phyloP scores from a whole-genome alignment of 2,797 vertebrate genomes.

The Strix occidentalis region DNA sequence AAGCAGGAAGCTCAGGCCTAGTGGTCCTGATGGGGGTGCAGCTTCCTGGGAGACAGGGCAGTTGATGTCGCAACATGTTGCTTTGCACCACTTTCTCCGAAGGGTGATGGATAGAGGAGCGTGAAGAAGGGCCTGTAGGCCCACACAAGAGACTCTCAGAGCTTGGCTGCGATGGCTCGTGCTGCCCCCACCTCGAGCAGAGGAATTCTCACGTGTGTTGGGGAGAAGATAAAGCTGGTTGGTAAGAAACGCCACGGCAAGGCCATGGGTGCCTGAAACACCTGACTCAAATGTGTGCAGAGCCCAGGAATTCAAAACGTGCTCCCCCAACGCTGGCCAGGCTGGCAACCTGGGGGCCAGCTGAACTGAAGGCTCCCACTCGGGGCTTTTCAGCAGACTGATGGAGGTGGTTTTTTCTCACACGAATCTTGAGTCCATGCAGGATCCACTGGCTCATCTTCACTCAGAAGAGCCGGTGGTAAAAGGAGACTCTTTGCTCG shows the following conservation, averaged over 20 bases:
- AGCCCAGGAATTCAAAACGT: neutral
- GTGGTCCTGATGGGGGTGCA: neutral
- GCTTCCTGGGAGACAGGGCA: neutral
- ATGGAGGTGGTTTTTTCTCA: neutral
- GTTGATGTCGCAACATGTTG: neutral
- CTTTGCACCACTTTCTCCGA: neutral
- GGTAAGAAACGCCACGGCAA: neutral
- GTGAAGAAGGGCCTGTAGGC: neutral
- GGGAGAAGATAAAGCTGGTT: neutral
- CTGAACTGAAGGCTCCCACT: neutral
- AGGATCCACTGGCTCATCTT: neutral
- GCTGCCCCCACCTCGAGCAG: neutral
- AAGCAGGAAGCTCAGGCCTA: neutral
- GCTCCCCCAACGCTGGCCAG: neutral
- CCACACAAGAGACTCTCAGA: neutral
- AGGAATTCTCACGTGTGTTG: rapidly evolving
- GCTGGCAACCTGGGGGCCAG: neutral
- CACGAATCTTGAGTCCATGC: neutral
- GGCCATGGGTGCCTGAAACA: neutral
- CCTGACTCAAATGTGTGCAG: neutral
- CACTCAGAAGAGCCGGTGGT: neutral
- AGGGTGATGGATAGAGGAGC: neutral
- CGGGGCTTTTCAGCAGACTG: no score
- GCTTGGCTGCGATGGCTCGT: neutral
- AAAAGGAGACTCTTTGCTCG: neutral